phyloP scores from a whole-genome alignment of 2,888 invertebrate genomes.

The Eupithecia inturbata region DNA sequence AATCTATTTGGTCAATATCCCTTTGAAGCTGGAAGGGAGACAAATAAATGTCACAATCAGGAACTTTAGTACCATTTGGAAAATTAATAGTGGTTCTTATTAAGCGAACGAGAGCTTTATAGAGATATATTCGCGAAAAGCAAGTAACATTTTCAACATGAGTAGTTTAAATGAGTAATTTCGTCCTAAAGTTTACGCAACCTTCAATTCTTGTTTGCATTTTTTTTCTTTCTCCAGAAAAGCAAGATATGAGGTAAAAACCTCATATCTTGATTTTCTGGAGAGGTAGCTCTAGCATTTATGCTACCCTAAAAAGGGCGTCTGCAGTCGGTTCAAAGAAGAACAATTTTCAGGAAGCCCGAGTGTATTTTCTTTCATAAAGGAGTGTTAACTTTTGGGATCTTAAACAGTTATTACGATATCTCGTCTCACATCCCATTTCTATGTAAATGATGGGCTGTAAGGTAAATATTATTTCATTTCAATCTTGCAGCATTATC shows the following conservation, averaged over 20 bases:
- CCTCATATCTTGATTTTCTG: background rate
- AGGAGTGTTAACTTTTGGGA: slow-evolving; percentile 16
- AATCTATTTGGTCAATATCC: slow-evolving; percentile 49
- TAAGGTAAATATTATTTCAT: slow-evolving; percentile 18
- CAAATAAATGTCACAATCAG: slow-evolving; percentile 25
- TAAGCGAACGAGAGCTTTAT: background rate
- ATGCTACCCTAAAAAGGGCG: background rate
- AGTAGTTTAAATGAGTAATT: background rate
- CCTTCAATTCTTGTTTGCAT: background rate
- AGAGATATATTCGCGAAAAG: background rate
- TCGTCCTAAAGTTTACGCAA: background rate
- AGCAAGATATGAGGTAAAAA: too few relatives aligned
- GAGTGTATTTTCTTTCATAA: slow-evolving; percentile 18
- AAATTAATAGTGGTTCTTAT: background rate
- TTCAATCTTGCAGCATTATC: slow-evolving; percentile 15
- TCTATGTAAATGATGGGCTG: slow-evolving; percentile 25
- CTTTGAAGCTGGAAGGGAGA: slow-evolving; percentile 20
- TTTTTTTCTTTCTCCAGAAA: background rate
- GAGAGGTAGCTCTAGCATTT: background rate
- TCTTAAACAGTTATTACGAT: slow-evolving; percentile 19
- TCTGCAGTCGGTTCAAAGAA: background rate
- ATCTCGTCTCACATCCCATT: slow-evolving; percentile 24
- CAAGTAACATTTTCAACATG: background rate
- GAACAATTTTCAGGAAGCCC: background rate
- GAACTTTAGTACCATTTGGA: slow-evolving; percentile 7